Base-by-base conservation (phyloP, 2,888 invertebrate genomes). In the Norana najaformis region DNA sequence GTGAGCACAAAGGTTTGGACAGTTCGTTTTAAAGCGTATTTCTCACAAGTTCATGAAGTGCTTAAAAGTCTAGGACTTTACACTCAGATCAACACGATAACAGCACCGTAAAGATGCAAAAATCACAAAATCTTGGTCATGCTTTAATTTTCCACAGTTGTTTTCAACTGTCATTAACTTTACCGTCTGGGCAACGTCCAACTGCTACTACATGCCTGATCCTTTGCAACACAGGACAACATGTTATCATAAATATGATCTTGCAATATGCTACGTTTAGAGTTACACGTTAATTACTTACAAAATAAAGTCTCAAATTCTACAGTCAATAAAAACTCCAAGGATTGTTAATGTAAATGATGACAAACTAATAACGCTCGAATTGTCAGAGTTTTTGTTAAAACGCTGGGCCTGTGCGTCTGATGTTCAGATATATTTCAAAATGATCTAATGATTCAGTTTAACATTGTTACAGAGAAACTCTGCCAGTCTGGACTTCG, bases 241-340 rank as follows among this genome's bases (percentile, higher is more conserved):
- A 5, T 8, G 53, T 69, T 69, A n/a, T n/a, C 69, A 69, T 69
- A 69, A n/a, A 69, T 16, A n/a, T 11, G 69, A 69, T 69, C 69
- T 69, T 16, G 69, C n/a, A 69, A 69, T 69, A 69, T 69, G 13
- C 69, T 69, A 69, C 30, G 69, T 69, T 69, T 69, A 69, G n/a
- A 69, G 69, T 69, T n/a, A 69, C 69, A n/a, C 30, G 69, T 69
- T 69, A 69, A n/a, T 69, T 69, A 69, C 69, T 69, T 69, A 69
- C 69, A 69, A 69, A 69, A 69, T 69, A 69, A 69, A 69, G n/a
- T 69, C 53, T 69, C 69, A n/a, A 69, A n/a, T n/a, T 69, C 69
- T 69, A 69, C 69, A 11, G 69, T 69, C 69, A 69, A 69, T 69
- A 69, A 69, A 53, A 69, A 69, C 69, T 69, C 69, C 69, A 69